Evolutionary conservation across 2,113 vertebrate genomes (phyloP).

Genomic region (Rhea pennata): DNA sequence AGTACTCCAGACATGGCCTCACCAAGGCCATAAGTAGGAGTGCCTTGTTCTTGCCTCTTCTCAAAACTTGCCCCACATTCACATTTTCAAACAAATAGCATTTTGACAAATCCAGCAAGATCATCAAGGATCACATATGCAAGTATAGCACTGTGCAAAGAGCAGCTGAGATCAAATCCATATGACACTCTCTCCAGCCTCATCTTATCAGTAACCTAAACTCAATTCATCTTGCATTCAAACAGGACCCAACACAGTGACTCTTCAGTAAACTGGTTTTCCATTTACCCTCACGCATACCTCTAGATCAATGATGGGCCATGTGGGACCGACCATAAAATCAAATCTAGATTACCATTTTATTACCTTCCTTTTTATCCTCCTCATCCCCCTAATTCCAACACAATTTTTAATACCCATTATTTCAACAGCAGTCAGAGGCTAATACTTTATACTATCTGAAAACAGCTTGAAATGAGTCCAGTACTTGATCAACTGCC

Average conservation of each 20-base stretch:
- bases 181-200: neutral
- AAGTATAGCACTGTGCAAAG: neutral
- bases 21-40: neutral
- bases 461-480: conserved; percentile 36
- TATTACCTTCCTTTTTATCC: neutral
- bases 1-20: too few species aligned
- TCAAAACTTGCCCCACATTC: neutral
- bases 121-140: accelerated
- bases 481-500: conserved; percentile 8
- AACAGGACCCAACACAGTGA: neutral
- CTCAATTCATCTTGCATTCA: neutral
- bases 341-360: neutral
- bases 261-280: accelerated
- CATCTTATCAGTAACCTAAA: neutral
- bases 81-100: neutral
- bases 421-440: conserved; percentile 29
- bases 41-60: neutral
- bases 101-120: neutral
- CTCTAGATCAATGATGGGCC: neutral
- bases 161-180: neutral
- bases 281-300: neutral
- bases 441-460: conserved; percentile 11
- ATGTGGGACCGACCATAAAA: neutral
- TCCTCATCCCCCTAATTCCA: neutral
- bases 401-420: conserved; percentile 35